These are phyloP conservation scores for Hyphantria cunea DNA, from an alignment of 1,140 invertebrate species.

Conservation along the genomic window DNA sequence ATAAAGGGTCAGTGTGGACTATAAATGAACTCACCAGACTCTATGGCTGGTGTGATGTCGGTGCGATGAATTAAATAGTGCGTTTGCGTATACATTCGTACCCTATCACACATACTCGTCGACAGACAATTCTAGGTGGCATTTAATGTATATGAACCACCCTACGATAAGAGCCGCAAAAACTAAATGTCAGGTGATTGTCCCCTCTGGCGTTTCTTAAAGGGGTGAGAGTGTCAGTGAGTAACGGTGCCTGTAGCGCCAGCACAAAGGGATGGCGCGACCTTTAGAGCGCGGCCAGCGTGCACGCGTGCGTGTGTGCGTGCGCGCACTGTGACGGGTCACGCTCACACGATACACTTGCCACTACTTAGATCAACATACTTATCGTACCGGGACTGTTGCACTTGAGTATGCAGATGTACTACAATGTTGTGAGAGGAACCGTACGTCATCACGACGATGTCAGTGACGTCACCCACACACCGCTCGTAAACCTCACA, in stretches of 20 bases:
- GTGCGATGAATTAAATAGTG: conserved; percentile 37
- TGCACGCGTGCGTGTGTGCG: conserved; percentile 6
- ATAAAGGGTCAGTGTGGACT: no score
- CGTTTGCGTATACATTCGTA: conserved; percentile 39
- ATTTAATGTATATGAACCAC: conserved; percentile 23
- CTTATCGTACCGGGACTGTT: neutral
- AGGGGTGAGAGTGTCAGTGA: conserved; percentile 2
- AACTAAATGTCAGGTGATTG: conserved; percentile 41
- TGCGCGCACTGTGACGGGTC: conserved; percentile 1
- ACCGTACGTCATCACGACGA: no score
- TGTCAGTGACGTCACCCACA: no score
- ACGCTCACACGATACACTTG: no score
- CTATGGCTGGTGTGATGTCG: conserved; percentile 39
- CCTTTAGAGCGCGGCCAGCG: conserved; percentile 12
- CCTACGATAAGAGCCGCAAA: conserved; percentile 34
- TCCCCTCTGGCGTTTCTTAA: conserved; percentile 7
- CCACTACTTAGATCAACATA: neutral
- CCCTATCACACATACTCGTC: conserved; percentile 22
- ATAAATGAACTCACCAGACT: conserved; percentile 46
- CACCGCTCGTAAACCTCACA: no score
- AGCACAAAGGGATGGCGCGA: conserved; percentile 8
- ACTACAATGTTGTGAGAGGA: no score
- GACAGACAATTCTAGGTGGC: conserved; percentile 14
- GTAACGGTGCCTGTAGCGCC: conserved; percentile 32
- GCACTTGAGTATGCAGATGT: no score